Evolutionary conservation across 2,888 invertebrate species (phyloP), one percentile per base, ranked within the genome.

Genomic region (Andrena bucephala): DNA sequence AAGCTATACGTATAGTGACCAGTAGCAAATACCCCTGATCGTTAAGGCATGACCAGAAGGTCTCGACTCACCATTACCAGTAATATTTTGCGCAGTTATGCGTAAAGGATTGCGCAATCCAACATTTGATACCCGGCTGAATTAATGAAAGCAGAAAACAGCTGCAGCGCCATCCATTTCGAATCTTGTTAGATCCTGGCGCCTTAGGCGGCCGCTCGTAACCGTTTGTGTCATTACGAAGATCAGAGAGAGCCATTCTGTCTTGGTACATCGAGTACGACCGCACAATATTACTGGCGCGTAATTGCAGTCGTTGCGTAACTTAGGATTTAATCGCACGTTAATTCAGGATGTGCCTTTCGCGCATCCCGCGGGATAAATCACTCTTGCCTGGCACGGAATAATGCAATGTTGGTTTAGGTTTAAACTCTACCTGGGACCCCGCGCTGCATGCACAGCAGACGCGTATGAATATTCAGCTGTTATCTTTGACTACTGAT

Each of bases 381-480:
- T 88, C 82, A 85, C 83, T 84, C 77, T 67, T 73, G 77, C 71
- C 66, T 63, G 66, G 72, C 70, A 8, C 29, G 54, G 86, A 87
- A 87, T 87, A 86, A 88, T 85, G 79, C 77, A 66, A 85, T 87
- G 88, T 88, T 88, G 87, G 79, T 88, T 87, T 85, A 87, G 82
- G 86, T 81, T 84, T 81, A 80, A 87, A 83, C 81, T 60, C 75
- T 31, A 65, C 65, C 71, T n/a, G 75, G 71, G 62, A 71, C 74
- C 72, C 24, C 48, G 20, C 29, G 48, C 70, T 7, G 48, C 27
- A 16, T 5, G 13, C 50, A 33, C 33, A n/a, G 31, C 57, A 31
- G 71, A 62, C 70, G 29, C 42, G 50, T 79, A 83, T 77, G 83
- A 85, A 86, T 83, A 85, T 86, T 85, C 77, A 73, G 66, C 71